Evolutionary conservation across 2,888 invertebrate species (phyloP).

Genomic region (Drosophila robusta): DNA sequence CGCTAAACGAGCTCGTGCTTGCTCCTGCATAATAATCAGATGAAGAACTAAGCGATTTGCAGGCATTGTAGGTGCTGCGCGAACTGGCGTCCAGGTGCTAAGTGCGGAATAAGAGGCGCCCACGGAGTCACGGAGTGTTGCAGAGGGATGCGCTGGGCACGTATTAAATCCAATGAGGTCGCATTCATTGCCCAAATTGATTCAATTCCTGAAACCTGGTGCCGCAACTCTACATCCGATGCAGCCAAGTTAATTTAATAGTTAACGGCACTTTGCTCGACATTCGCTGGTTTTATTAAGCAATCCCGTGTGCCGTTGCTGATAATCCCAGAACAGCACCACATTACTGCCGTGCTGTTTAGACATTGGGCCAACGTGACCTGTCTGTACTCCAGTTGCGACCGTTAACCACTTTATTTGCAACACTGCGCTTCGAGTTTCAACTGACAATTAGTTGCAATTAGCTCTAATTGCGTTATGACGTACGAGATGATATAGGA

Average conservation of each 20-base stretch:
- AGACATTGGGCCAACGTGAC: constrained; percentile 14
- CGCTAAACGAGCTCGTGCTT: constrained; percentile 43
- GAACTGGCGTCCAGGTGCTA: constrained; percentile 26
- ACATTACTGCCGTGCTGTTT: constrained; percentile 22
- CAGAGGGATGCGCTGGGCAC: constrained; percentile 46
- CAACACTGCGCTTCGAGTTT: constrained; percentile 20
- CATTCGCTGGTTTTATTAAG: constrained; percentile 47
- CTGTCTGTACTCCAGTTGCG: constrained; percentile 1
- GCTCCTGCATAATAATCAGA: constrained; percentile 71
- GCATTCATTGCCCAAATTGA: constrained; percentile 75
- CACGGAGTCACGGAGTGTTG: neutral
- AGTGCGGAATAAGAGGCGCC: constrained; percentile 6
- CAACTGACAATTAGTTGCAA: constrained; percentile 58
- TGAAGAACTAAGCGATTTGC: constrained; percentile 52
- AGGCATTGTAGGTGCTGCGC: constrained; percentile 5
- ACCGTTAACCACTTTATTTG: constrained; percentile 14
- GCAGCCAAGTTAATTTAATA: constrained; percentile 56
- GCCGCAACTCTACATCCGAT: constrained; percentile 24
- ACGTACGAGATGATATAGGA: constrained; percentile 34
- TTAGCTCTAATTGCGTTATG: constrained; percentile 63
- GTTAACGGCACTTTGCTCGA: constrained; percentile 40
- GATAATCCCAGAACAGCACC: constrained; percentile 26
- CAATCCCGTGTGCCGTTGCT: constrained; percentile 14
- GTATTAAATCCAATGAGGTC: constrained; percentile 76
- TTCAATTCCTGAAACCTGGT: constrained; percentile 49